A percentile compares a stretch with the other conserved stretches of the same genome.
Evolutionary conservation across 2,113 vertebrate genomes (phyloP).

Genomic region (Hydrolagus affinis): DNA sequence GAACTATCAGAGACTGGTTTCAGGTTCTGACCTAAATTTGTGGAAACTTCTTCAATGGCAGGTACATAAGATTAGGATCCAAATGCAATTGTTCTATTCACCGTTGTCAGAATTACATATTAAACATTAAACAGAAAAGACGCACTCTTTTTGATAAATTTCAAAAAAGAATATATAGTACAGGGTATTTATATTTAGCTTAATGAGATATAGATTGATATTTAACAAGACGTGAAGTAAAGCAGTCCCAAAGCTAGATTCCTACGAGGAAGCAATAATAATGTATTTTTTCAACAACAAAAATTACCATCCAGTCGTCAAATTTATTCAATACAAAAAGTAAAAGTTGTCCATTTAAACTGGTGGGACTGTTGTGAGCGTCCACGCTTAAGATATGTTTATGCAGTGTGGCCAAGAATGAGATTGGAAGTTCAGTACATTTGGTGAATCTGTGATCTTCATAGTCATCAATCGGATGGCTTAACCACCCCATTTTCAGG

Average conservation of each 20-base stretch:
- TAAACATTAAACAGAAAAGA: conserved; percentile 12
- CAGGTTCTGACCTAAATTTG: neutral
- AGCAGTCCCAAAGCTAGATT: neutral
- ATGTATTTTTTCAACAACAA: neutral
- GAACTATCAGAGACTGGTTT: neutral
- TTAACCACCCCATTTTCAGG: too few relatives aligned
- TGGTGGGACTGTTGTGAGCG: neutral
- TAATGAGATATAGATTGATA: neutral
- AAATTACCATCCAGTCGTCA: neutral
- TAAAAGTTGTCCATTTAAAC: neutral
- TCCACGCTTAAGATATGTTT: neutral
- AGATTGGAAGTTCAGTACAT: neutral
- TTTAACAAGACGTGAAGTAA: neutral
- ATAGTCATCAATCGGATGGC: neutral
- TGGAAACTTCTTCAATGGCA: neutral
- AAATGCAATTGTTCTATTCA: neutral
- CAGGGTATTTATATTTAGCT: conserved; percentile 12
- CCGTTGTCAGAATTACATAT: neutral
- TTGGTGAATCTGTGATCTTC: neutral
- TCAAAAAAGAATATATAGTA: neutral
- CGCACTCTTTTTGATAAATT: neutral
- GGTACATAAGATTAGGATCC: neutral
- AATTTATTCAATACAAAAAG: neutral
- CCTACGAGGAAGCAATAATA: neutral
- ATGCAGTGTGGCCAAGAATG: neutral